Evolutionary conservation across 2,888 invertebrate species (phyloP).

Genomic region (Tillus elongatus): DNA sequence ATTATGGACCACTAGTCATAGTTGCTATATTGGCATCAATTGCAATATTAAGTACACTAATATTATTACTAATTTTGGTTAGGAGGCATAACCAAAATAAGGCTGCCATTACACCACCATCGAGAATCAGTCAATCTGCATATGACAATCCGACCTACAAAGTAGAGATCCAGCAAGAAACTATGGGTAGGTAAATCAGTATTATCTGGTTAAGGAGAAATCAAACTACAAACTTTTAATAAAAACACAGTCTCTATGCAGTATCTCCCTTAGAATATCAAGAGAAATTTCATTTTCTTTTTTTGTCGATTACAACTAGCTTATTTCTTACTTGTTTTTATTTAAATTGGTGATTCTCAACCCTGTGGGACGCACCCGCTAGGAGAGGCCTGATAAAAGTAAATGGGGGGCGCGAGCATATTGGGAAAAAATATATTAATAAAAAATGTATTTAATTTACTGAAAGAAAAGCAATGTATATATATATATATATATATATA

Average conservation of each 20-base stretch:
- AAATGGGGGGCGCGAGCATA: neutral
- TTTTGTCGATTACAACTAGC: too few relatives aligned
- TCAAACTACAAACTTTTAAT: too few relatives aligned
- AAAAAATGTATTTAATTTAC: too few relatives aligned
- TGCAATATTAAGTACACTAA: slow-evolving; percentile 71
- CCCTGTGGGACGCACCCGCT: neutral
- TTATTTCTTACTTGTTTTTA: slow-evolving; percentile 4
- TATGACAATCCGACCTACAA: slow-evolving; percentile 92
- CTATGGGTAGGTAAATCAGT: slow-evolving; percentile 70
- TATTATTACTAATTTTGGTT: slow-evolving; percentile 70
- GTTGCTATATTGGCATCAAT: slow-evolving; percentile 81
- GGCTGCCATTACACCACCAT: slow-evolving; percentile 67
- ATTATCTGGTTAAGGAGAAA: too few relatives aligned
- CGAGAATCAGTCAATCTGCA: slow-evolving; percentile 73
- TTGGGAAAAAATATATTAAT: slow-evolving; percentile 1
- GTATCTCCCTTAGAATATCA: too few relatives aligned
- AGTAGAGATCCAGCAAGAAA: slow-evolving; percentile 86
- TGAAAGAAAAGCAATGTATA: too few relatives aligned
- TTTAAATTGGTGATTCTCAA: neutral
- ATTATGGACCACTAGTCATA: slow-evolving; percentile 80
- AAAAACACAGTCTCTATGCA: too few relatives aligned
- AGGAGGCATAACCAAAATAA: slow-evolving; percentile 60
- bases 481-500: slow-evolving; percentile 5
- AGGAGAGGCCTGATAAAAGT: too few relatives aligned
- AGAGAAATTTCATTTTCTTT: too few relatives aligned